Base-by-base conservation (phyloP, 2,888 invertebrate species). In the Eilema griseolum region DNA sequence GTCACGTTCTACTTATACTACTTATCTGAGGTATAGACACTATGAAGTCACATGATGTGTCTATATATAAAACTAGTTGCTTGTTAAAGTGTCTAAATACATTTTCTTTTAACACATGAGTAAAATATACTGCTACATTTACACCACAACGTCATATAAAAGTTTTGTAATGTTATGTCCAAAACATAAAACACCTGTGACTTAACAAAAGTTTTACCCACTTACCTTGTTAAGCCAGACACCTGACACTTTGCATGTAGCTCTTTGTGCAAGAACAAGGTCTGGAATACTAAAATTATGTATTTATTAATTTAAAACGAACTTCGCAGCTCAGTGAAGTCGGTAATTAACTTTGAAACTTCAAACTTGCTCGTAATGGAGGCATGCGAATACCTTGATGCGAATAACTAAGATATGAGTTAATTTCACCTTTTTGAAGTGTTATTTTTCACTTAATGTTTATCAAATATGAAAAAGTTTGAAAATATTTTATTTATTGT, bases 261-360 rank as follows among this genome's bases (percentile, higher is more conserved):
- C 66, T 59, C 37, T 59, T 59, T 59, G 24, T 24, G 60, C 41
- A 14, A 59, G 24, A 59, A 61, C 56, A 72, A 57, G 61, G 20
- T 33, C 57, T 52, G 33, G 60, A 41, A 41, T 64, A 61, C 60
- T 65, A 65, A 69, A 64, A 65, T 65, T 65, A 61, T 65, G 33
- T 71, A 67, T 67, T 71, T 71, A 63, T 70, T 68, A 68, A 73
- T 66, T 68, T 73, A 60, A 24, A 66, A 66, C 61, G 71, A 76
- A 70, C 73, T 65, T 16, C 61, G 73, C 70, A 72, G 64, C 69
- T 66, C 64, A 24, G 69, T 73, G 65, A 73, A 73, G 70, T 28
- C 60, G 28, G 26, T 79, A 79, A 79, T 79, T 75, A 72, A 79
- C 73, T 77, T 73, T 26, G 57, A 26, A 77, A 73, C 69, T 77